A percentile compares a stretch with the other conserved stretches of the same genome.
Evolutionary conservation across 1,140 invertebrate species (phyloP).

Genomic region (Homarus americanus): DNA sequence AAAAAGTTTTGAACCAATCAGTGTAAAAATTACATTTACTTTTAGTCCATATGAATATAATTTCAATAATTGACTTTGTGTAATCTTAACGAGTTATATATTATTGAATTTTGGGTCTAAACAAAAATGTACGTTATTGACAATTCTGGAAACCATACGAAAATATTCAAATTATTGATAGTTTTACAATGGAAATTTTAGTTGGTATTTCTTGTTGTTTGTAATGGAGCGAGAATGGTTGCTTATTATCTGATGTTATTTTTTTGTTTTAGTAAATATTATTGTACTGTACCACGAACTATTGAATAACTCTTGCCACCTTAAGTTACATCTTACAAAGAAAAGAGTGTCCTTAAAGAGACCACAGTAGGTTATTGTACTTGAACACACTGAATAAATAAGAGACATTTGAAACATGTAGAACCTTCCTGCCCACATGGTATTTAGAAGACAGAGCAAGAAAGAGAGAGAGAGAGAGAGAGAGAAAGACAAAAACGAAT

Average conservation of each 20-base stretch:
- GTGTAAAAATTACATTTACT: too few relatives aligned
- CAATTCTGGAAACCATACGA: too few relatives aligned
- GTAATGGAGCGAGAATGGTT: not conserved
- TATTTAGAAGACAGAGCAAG: constrained; percentile 14
- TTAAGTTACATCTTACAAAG: not conserved
- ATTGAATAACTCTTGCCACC: not conserved
- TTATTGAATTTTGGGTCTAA: too few relatives aligned
- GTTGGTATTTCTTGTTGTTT: not conserved
- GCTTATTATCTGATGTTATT: not conserved
- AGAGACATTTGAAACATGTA: not conserved
- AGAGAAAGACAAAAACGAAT: constrained; percentile 3
- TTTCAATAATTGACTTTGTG: too few relatives aligned
- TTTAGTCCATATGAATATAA: too few relatives aligned
- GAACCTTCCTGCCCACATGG: constrained; percentile 56
- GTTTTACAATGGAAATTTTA: too few relatives aligned
- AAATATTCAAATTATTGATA: too few relatives aligned
- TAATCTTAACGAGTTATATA: too few relatives aligned
- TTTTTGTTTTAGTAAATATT: not conserved
- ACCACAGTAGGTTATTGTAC: not conserved
- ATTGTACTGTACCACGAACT: not conserved
- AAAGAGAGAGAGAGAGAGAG: constrained; percentile 22
- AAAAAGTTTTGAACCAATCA: too few relatives aligned
- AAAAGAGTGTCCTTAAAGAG: constrained; percentile 13
- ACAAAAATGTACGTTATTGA: too few relatives aligned
- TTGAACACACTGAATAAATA: not conserved